Evolutionary conservation across 2,888 invertebrate genomes (phyloP).

Genomic region (Cinara cedri): DNA sequence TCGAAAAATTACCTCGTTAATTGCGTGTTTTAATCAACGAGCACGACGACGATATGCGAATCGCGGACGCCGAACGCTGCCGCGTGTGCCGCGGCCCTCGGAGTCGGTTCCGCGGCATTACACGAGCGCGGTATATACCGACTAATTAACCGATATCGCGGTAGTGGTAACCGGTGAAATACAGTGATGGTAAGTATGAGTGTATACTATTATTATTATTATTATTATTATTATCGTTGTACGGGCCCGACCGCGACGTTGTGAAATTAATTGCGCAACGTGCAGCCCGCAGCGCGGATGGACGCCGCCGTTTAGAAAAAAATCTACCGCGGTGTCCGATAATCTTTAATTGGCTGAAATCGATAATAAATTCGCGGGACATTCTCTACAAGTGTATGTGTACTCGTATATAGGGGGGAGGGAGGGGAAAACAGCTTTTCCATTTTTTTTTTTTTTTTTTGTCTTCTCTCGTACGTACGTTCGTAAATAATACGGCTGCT

Average conservation of each 20-base stretch:
- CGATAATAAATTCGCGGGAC: background rate
- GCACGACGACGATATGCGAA: slow-evolving; percentile 20
- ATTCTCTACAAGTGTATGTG: too few relatives aligned
- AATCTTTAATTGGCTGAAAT: slow-evolving; percentile 23
- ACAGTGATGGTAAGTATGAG: background rate
- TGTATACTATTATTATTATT: background rate
- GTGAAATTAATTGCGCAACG: slow-evolving; percentile 31
- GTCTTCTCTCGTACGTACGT: too few relatives aligned
- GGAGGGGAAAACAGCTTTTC: background rate
- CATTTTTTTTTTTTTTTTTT: background rate
- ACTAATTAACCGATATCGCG: slow-evolving; percentile 48
- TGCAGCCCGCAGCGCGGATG: background rate
- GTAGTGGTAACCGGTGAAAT: background rate
- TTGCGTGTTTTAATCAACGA: slow-evolving; percentile 47
- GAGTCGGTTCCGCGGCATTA: background rate
- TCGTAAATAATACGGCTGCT: too few relatives aligned
- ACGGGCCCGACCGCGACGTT: background rate
- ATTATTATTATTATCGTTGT: too few relatives aligned
- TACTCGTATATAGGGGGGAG: too few relatives aligned
- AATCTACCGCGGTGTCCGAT: background rate
- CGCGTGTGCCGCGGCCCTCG: background rate
- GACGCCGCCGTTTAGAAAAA: slow-evolving; percentile 11
- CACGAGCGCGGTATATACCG: background rate
- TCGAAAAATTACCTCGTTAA: slow-evolving; percentile 47
- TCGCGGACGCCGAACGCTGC: background rate